Evolutionary conservation across 30 jellyfish, hydroid and myxozoan genomes (phyloP).

Genomic region (Hydractinia echinata): DNA sequence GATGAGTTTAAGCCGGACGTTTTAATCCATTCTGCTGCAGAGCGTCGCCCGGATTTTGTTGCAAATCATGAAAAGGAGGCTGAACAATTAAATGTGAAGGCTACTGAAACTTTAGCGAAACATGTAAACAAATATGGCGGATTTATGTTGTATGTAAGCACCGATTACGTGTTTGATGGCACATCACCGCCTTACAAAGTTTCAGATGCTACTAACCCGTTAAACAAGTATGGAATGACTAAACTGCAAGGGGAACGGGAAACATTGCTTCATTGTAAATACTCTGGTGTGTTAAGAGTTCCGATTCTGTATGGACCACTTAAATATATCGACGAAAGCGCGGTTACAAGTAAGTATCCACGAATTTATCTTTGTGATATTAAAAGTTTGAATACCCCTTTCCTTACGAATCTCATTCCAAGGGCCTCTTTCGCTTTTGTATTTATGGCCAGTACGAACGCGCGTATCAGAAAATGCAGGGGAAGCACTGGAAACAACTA

Average conservation of each 20-base stretch:
- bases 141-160: conserved; percentile 58
- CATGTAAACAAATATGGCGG: conserved; percentile 45
- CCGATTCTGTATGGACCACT: conserved; percentile 79
- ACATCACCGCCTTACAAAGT: conserved; percentile 66
- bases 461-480: no score
- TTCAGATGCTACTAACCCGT: conserved; percentile 62
- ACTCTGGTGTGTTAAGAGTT: conserved; percentile 55
- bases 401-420: neutral
- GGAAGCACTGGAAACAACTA: no score
- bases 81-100: conserved; percentile 38
- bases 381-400: neutral
- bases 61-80: conserved; percentile 55
- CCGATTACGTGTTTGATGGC: conserved; percentile 89
- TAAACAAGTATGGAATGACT: conserved; percentile 59
- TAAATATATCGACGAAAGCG: conserved; percentile 67
- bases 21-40: conserved; percentile 77
- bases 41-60: conserved; percentile 67
- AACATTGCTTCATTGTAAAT: conserved; percentile 27
- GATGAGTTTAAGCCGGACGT: conserved; percentile 53
- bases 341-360: conserved; percentile 52
- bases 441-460: no score
- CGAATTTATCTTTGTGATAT: neutral
- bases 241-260: conserved; percentile 65
- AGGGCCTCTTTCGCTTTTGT: neutral
- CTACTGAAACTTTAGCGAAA: conserved; percentile 53